phyloP scores from a whole-genome alignment of 2,797 vertebrate species.

The Argyrosomus regius region DNA sequence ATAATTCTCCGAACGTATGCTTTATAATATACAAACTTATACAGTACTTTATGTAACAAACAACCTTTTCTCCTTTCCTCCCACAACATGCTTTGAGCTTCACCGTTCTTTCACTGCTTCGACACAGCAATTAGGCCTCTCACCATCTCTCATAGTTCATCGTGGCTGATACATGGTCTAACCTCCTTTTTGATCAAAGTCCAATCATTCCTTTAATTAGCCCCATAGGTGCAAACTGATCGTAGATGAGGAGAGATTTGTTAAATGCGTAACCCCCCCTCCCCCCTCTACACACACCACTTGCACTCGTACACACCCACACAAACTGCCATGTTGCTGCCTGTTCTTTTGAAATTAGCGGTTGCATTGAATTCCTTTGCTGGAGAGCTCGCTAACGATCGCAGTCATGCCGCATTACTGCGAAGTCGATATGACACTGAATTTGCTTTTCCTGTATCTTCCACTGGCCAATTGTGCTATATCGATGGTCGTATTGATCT shows the following conservation, averaged over 20 bases:
- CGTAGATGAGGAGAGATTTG: conserved; percentile 49
- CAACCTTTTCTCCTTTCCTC: conserved; percentile 34
- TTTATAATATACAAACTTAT: not conserved
- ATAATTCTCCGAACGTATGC: not conserved
- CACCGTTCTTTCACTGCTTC: not conserved
- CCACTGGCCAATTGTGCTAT: conserved; percentile 3
- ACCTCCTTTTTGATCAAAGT: conserved; percentile 67
- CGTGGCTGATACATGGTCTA: conserved; percentile 40
- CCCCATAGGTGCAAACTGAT: conserved; percentile 66
- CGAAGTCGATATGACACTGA: conserved; percentile 57
- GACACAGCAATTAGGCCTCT: conserved; percentile 44
- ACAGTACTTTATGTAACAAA: conserved; percentile 11
- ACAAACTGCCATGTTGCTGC: conserved; percentile 17
- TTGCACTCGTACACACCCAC: conserved; percentile 30
- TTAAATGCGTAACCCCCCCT: conserved; percentile 18
- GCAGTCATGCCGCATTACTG: conserved; percentile 49
- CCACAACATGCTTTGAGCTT: conserved; percentile 25
- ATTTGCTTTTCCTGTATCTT: conserved; percentile 21
- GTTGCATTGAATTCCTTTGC: conserved; percentile 22
- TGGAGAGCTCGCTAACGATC: conserved; percentile 40
- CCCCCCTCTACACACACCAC: not conserved
- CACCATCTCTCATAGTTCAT: conserved; percentile 41
- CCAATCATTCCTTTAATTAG: conserved; percentile 72
- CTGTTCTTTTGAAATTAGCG: conserved; percentile 37
- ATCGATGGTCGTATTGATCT: conserved; percentile 32